phyloP scores from a whole-genome alignment of 2,888 invertebrate genomes.

The Athrips mouffetella region DNA sequence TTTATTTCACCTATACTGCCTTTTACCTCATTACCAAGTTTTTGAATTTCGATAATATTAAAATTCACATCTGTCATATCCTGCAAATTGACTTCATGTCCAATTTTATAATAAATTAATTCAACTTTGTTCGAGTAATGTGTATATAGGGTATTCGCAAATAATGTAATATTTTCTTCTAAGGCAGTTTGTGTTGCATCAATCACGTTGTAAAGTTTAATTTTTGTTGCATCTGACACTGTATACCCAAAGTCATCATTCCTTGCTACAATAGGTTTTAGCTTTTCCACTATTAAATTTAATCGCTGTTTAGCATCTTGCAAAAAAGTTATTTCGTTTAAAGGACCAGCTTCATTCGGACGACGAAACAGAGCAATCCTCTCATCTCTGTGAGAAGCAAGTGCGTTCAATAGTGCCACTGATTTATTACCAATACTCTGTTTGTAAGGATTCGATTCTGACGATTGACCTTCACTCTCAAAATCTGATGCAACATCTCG shows the following conservation, averaged over 20 bases:
- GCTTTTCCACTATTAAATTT: not conserved
- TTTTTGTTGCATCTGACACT: not conserved
- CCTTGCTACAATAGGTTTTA: not conserved
- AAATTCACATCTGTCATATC: too few relatives aligned
- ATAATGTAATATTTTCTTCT: not conserved
- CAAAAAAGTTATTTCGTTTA: too few relatives aligned
- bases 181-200: not conserved
- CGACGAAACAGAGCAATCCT: too few relatives aligned
- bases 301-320: not conserved
- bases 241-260: not conserved
- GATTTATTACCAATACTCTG: too few relatives aligned
- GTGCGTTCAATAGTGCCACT: too few relatives aligned
- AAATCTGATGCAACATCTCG: too few relatives aligned
- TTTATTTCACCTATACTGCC: too few relatives aligned
- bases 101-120: not conserved
- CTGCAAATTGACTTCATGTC: not conserved
- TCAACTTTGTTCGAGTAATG: not conserved
- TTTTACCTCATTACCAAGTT: too few relatives aligned
- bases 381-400: too few relatives aligned
- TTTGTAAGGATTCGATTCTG: not conserved
- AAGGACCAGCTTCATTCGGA: too few relatives aligned
- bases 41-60: too few relatives aligned
- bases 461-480: too few relatives aligned
- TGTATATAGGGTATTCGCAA: not conserved
- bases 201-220: not conserved